Conservation (phyloP, 1,140 invertebrate genomes). For the Stegodyphus dumicola region DNA sequence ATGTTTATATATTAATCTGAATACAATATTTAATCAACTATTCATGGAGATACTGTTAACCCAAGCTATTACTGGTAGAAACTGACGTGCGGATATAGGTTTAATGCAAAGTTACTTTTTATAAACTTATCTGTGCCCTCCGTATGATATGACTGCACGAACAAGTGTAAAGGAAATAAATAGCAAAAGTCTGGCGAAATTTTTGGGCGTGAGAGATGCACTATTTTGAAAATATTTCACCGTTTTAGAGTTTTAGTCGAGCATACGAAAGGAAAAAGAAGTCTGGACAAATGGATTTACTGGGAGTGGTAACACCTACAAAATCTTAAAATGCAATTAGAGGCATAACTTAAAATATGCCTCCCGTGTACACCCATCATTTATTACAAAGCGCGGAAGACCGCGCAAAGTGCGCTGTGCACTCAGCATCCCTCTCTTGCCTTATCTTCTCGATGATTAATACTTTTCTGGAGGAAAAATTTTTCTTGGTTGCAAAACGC, state of each 20-base stretch:
- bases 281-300: slow-evolving; percentile 5
- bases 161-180: too few relatives aligned
- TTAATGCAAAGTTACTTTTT: too few relatives aligned
- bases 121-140: too few relatives aligned
- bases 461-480: slow-evolving; percentile 29
- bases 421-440: background rate
- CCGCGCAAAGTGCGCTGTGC: slow-evolving; percentile 14
- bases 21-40: too few relatives aligned
- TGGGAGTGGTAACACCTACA: slow-evolving; percentile 36
- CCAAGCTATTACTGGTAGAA: too few relatives aligned
- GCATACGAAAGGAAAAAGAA: background rate
- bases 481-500: slow-evolving; percentile 55
- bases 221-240: background rate
- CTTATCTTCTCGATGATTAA: slow-evolving; percentile 56
- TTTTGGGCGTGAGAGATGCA: too few relatives aligned
- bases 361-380: slow-evolving; percentile 39
- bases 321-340: slow-evolving; percentile 55
- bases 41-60: too few relatives aligned
- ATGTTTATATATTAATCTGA: too few relatives aligned
- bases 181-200: too few relatives aligned
- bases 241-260: slow-evolving; percentile 1
- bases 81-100: too few relatives aligned
- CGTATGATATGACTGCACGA: too few relatives aligned
- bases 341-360: slow-evolving; percentile 41
- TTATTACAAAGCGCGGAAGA: slow-evolving; percentile 34